Evolutionary conservation across 2,797 vertebrate genomes (phyloP), one percentile per base, ranked within the genome.

Genomic region (Sebastes iracundus): DNA sequence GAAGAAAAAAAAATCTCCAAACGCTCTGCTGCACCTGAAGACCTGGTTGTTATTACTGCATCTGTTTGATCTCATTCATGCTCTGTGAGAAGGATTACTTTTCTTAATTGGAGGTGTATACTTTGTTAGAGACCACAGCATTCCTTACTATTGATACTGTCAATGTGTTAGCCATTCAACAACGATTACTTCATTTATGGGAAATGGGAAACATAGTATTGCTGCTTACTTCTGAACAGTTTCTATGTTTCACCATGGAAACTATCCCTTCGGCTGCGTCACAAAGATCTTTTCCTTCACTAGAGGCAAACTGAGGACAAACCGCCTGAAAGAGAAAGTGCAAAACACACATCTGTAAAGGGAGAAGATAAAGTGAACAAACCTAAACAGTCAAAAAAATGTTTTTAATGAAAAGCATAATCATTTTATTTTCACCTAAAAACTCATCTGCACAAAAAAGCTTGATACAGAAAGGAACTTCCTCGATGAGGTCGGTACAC

Each of bases 151-250:
- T 76, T 86, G 81, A 89, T 79, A 83, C 52, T 64, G 76, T 85
- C 76, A 85, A 75, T 90, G 76, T 87, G 87, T 90, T 88, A 74
- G 72, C 73, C 83, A 87, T 87, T 86, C 82, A 81, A 8, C 72
- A 74, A 38, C 13, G 14, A 69, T 87, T 49, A 81, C 79, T 72
- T 87, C 46, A 83, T 82, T 69, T 55, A 52, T 38, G 46, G 68
- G 61, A 79, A 28, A 72, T 66, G 62, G 71, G 38, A 82, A 88
- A 84, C 69, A 74, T 28, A 27, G 52, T 53, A 64, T 33, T 79
- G 18, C 55, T 77, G 20, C 58, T 77, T 63, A 22, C 27, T 79
- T 81, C n/a, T 73, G 13, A 87, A 53, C 46, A 38, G 33, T 77
- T 75, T 12, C 35, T 49, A 18, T 67, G 69, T 79, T 83, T 85